These are phyloP conservation scores for Tinamus major DNA, from an alignment of 2,797 vertebrate genomes.

Conservation along the genomic window DNA sequence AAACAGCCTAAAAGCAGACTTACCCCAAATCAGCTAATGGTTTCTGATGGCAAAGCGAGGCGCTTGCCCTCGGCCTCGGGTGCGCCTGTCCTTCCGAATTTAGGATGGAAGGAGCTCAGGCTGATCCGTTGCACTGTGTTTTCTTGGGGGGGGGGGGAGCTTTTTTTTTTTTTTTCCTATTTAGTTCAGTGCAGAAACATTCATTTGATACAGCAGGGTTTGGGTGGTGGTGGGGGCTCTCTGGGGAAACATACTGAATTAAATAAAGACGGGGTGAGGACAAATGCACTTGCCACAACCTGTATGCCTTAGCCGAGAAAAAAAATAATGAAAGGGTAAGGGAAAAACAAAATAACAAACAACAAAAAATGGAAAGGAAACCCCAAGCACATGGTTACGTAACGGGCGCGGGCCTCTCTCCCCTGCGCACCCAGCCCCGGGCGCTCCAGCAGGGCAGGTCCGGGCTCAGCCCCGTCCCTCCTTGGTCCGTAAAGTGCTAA, in stretches of 20 bases:
- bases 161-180: not conserved
- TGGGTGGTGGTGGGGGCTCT: not conserved
- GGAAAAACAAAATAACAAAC: not conserved
- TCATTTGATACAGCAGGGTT: constrained; percentile 71
- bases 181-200: constrained; percentile 76
- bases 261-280: constrained; percentile 53
- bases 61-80: constrained; percentile 20
- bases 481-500: constrained; percentile 78
- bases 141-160: not conserved
- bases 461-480: constrained; percentile 30
- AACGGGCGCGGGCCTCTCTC: constrained; percentile 19
- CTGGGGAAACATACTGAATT: constrained; percentile 43
- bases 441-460: constrained; percentile 60
- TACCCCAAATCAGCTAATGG: constrained; percentile 18
- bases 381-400: not conserved
- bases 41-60: constrained; percentile 33
- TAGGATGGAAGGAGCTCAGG: constrained; percentile 43
- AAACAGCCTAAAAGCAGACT: constrained; percentile 44
- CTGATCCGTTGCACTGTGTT: constrained; percentile 30
- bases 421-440: constrained; percentile 34
- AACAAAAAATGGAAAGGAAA: too few species aligned
- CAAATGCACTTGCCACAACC: constrained; percentile 53
- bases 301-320: not conserved
- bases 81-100: not conserved
- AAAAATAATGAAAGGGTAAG: not conserved